Evolutionary conservation across 2,888 invertebrate genomes (phyloP).

Genomic region (Plagiodera versicolora): DNA sequence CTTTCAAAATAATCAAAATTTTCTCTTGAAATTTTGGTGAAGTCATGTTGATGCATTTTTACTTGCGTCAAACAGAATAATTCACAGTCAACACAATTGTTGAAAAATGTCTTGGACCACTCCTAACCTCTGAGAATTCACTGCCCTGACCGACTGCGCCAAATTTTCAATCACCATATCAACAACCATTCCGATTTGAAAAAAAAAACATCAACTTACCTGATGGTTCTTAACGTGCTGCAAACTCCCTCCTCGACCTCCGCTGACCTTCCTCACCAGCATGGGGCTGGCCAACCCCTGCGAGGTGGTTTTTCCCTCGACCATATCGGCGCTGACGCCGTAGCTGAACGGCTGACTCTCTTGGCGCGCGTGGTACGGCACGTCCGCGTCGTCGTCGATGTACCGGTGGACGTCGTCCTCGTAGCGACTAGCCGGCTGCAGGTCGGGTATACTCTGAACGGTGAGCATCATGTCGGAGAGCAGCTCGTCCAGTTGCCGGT

Average conservation of each 20-base stretch:
- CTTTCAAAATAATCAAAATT: no score
- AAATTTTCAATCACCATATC: no score
- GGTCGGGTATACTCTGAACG: conserved; percentile 78
- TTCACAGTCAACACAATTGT: no score
- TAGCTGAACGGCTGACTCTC: conserved; percentile 84
- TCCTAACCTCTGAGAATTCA: no score
- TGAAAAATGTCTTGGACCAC: no score
- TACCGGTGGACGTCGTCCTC: conserved; percentile 34
- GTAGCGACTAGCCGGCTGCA: conserved; percentile 44
- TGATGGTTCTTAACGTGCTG: conserved; percentile 27
- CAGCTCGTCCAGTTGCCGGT: conserved; percentile 79
- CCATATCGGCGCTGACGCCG: conserved; percentile 62
- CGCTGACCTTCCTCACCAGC: conserved; percentile 74
- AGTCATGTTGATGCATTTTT: no score
- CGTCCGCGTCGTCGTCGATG: conserved; percentile 58
- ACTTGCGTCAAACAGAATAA: no score
- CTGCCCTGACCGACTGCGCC: no score
- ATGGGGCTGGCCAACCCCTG: conserved; percentile 79
- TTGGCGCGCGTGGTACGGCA: conserved; percentile 90
- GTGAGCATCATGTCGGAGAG: conserved; percentile 86
- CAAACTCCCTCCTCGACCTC: conserved; percentile 21
- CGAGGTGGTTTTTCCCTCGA: conserved; percentile 23
- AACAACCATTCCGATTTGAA: no score
- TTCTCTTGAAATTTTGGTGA: no score
- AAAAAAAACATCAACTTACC: conserved; percentile 16